Conservation (phyloP, 1,140 invertebrate genomes). For the Daktulosphaira vitifoliae region DNA sequence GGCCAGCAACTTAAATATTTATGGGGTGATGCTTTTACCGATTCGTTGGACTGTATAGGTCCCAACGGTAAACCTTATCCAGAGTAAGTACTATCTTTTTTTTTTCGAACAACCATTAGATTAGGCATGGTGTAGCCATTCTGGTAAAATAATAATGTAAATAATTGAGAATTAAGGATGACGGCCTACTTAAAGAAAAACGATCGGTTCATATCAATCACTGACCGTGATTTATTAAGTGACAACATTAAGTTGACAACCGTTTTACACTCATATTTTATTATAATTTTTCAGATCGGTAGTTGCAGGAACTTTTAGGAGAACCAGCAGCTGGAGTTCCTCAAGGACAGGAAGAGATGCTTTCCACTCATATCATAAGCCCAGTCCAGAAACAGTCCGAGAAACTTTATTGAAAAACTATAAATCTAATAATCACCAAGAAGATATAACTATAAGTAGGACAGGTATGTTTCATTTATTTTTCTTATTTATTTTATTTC, state of each 20-base stretch:
- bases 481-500: no score
- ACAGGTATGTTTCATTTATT: slow-evolving; percentile 43
- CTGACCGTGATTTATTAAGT: no score
- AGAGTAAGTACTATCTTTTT: slow-evolving; percentile 51
- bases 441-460: slow-evolving; percentile 40
- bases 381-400: slow-evolving; percentile 54
- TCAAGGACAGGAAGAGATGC: slow-evolving; percentile 50
- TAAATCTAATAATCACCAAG: slow-evolving; percentile 42
- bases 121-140: no score
- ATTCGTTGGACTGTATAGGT: slow-evolving; percentile 63
- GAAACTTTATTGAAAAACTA: slow-evolving; percentile 58
- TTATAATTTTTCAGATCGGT: slow-evolving; percentile 52
- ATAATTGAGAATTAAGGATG: no score
- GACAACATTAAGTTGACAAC: no score
- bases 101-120: no score
- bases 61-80: slow-evolving; percentile 74
- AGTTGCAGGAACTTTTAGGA: slow-evolving; percentile 55
- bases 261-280: no score
- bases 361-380: slow-evolving; percentile 53
- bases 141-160: no score
- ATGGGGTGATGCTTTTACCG: slow-evolving; percentile 73
- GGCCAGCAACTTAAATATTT: slow-evolving; percentile 57
- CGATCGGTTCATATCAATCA: no score
- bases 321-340: slow-evolving; percentile 43
- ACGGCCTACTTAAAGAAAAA: no score